Conservation (phyloP, 2,888 invertebrate genomes). For the Cryptus viduatorius region DNA sequence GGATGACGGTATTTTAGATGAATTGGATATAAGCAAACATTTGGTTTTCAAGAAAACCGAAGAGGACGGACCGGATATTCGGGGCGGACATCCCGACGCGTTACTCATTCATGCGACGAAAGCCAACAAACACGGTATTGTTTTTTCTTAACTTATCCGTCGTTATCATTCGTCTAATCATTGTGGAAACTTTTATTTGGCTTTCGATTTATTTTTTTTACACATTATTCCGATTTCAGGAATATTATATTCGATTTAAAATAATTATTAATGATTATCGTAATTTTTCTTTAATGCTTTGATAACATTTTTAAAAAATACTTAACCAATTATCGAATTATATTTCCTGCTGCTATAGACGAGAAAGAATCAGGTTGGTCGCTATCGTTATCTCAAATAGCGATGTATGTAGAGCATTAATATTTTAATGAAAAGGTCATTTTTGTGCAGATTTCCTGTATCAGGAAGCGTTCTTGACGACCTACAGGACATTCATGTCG, state of each 20-base stretch:
- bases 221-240: background rate
- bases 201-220: background rate
- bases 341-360: slow-evolving; percentile 79
- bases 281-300: too few species aligned
- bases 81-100: slow-evolving; percentile 97
- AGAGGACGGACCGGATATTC: slow-evolving; percentile 95
- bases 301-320: background rate
- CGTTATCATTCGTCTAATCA: background rate
- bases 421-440: slow-evolving; percentile 65
- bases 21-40: slow-evolving; percentile 92
- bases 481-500: slow-evolving; percentile 97
- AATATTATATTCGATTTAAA: background rate
- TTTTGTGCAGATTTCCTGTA: slow-evolving; percentile 92
- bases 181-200: too few species aligned
- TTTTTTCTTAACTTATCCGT: slow-evolving; percentile 37
- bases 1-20: slow-evolving; percentile 87
- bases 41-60: slow-evolving; percentile 92
- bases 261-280: background rate
- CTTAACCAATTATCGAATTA: slow-evolving; percentile 32
- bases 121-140: slow-evolving; percentile 93
- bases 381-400: slow-evolving; percentile 4
- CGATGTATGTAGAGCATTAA: slow-evolving; percentile 48
- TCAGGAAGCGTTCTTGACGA: slow-evolving; percentile 99
- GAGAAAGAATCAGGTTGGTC: slow-evolving; percentile 86
- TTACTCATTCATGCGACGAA: slow-evolving; percentile 98